phyloP scores from a whole-genome alignment of 2,113 vertebrate genomes.

The Gobio gobio region DNA sequence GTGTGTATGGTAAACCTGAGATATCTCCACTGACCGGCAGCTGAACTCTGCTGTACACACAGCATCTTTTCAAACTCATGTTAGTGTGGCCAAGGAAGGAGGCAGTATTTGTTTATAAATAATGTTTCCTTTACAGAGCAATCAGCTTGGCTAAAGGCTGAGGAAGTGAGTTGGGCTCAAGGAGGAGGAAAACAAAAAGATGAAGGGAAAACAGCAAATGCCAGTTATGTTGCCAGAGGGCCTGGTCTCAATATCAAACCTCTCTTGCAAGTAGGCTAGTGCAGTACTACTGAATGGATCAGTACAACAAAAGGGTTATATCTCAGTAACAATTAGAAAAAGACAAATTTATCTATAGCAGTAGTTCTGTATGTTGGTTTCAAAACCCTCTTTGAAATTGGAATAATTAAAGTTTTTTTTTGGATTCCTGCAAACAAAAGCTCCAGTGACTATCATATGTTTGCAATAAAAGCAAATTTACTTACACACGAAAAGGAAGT shows the following conservation, averaged over 20 bases:
- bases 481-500: neutral
- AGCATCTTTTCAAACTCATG: neutral
- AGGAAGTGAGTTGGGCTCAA: conserved; percentile 13
- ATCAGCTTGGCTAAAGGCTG: neutral
- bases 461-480: neutral
- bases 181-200: conserved; percentile 16
- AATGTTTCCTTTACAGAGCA: conserved; percentile 11
- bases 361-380: neutral
- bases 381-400: neutral
- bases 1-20: neutral
- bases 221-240: neutral
- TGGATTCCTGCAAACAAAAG: neutral
- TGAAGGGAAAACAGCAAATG: neutral
- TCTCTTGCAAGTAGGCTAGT: neutral
- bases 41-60: conserved; percentile 68
- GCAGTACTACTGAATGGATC: neutral
- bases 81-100: neutral
- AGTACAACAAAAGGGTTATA: neutral
- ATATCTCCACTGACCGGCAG: conserved; percentile 12
- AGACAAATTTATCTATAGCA: neutral
- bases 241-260: neutral
- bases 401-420: neutral
- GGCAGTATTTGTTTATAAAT: conserved; percentile 43
- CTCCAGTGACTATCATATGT: neutral
- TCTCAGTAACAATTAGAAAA: neutral